A percentile compares a stretch with the other conserved stretches of the same genome.
Conservation (phyloP, 1,140 invertebrate genomes). For the Chironomus tepperi region DNA sequence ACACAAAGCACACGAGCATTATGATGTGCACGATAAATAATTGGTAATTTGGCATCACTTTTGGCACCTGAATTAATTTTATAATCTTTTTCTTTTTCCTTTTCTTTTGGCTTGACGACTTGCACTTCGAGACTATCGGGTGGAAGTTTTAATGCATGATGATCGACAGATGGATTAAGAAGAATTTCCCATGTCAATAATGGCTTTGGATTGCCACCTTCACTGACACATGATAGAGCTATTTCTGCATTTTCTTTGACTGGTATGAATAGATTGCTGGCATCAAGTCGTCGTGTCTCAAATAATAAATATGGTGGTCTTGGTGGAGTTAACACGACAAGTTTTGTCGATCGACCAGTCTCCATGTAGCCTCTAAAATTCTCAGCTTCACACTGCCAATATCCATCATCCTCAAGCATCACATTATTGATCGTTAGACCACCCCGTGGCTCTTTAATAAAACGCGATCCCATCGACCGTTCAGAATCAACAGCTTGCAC, state of each 20-base stretch:
- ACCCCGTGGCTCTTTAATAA: constrained; percentile 47
- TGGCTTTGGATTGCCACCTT: constrained; percentile 71
- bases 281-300: constrained; percentile 67
- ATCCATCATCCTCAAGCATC: constrained; percentile 56
- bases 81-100: constrained; percentile 39
- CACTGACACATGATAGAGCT: constrained; percentile 69
- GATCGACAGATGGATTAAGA: constrained; percentile 47
- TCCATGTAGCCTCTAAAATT: constrained; percentile 49
- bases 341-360: constrained; percentile 50
- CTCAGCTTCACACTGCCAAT: constrained; percentile 57
- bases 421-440: constrained; percentile 57
- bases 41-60: constrained; percentile 54
- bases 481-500: constrained; percentile 45
- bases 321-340: constrained; percentile 59
- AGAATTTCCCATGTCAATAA: constrained; percentile 61
- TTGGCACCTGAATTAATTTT: constrained; percentile 45
- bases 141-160: constrained; percentile 41
- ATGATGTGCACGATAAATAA: constrained; percentile 61
- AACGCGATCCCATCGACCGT: constrained; percentile 45
- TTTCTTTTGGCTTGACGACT: constrained; percentile 37
- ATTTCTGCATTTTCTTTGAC: constrained; percentile 71
- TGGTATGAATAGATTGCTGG: constrained; percentile 73
- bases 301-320: constrained; percentile 69
- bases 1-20: constrained; percentile 65
- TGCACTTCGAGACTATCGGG: constrained; percentile 39